Evolutionary conservation across 2,797 vertebrate genomes (phyloP), one percentile per base, ranked within the genome.

Genomic region (Gallinago nigripennis): DNA sequence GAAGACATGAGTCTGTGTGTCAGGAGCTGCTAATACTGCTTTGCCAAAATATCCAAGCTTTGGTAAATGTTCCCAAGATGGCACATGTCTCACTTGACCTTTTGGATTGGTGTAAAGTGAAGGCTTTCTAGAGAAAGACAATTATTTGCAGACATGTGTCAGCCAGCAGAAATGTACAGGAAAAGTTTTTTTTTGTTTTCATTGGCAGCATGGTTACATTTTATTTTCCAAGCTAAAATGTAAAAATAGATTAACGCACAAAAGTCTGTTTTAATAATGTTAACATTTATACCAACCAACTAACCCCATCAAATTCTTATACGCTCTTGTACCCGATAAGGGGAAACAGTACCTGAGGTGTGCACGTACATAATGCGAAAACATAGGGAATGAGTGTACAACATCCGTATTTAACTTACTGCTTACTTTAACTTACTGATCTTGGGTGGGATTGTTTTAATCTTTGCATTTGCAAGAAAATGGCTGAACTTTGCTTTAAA

Each of bases 131-230:
- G 46, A 73, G 91, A 92, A 93, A 93, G 54, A 56, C 35, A 21
- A 43, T 96, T 95, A 73, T 90, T 96, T 94, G 83, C 82, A 95
- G 91, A 77, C 83, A 90, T 93, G 56, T 96, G 83, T 97, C 95
- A 95, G 84, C 89, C 95, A 94, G 92, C 84, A 97, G 95, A 97
- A 97, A 96, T 92, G 86, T 89, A 93, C 84, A 85, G 85, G 88
- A 90, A 91, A 86, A 54, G 13, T 3, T 70, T 90, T 95, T 95
- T 92, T 94, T 92, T 58, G 75, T 94, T 97, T 97, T 96, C 73
- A 4, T 79, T 97, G 96, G 96, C 94, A 96, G 41, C 75, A 57
- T n/a, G 45, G 35, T 86, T 81, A 72, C 56, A 11, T 91, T 82
- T 95, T 87, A 69, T 95, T 96, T 91, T 41, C 64, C 61, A 63